Evolutionary conservation across 2,888 invertebrate genomes (phyloP), one percentile per base, ranked within the genome.

Genomic region (Leptinotarsa juncta): DNA sequence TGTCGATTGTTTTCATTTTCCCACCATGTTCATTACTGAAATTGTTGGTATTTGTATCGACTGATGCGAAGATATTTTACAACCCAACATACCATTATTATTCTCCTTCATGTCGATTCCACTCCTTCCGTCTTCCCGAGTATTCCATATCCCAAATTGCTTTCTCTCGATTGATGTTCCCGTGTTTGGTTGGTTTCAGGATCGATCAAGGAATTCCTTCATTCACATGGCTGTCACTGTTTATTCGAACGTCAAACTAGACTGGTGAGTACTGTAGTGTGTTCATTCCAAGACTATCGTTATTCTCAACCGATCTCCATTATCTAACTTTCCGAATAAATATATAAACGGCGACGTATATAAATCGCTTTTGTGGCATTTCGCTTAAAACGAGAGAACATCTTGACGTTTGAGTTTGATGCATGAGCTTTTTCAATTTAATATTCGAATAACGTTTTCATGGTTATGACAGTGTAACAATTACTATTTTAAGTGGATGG

Each of bases 191-290:
- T 82, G 79, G 77, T 82, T 83, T 78, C 82, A 83, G 83, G 80
- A 81, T 82, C 80, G 78, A 81, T 80, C 65, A 57, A 72, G 74
- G 78, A 80, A 73, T 80, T 79, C 65, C 75, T 69, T 77, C 73
- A 79, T 75, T 77, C 79, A 82, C 77, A 87, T 87, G 87, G 87
- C 87, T 81, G 87, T 87, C 82, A 87, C 87, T 71, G 85, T 87
- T 79, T 87, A 86, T 79, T 85, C 87, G 74, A 87, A 87, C 83
- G 86, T 87, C 84, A 87, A 87, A 79, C 84, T 87, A 73, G 86
- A 87, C 77, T 87, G 87, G 87, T 87, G 80, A 87, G 87, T 86
- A 83, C 67, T 68, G 16, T 53, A 26, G 62, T 62, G 42, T 48
- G 66, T 32, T 57, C 32, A 65, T 70, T 73, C 62, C 26, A 12